Percentiles rank a stretch among this genome's conserved stretches.
Conservation (phyloP, 2,113 vertebrate species). For the Esox niger region DNA sequence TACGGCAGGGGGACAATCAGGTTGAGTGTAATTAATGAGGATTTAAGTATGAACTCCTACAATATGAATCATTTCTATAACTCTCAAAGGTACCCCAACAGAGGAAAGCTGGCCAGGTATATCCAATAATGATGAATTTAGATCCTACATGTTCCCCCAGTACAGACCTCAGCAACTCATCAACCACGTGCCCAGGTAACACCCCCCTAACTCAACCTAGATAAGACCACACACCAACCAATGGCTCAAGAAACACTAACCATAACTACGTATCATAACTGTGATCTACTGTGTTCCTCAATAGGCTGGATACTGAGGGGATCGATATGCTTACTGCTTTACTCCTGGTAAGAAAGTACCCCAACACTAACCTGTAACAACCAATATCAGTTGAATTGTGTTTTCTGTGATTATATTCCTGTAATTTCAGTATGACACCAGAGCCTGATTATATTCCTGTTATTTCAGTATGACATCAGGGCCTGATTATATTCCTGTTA, state of each 20-base stretch:
- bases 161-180: slow-evolving; percentile 85
- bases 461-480: slow-evolving; percentile 84
- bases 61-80: no score
- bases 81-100: slow-evolving; percentile 81
- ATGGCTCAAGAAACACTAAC: slow-evolving; percentile 82
- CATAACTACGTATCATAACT: background rate
- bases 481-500: no score
- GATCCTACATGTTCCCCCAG: slow-evolving; percentile 82
- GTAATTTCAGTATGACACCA: slow-evolving; percentile 83
- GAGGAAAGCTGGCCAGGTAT: slow-evolving; percentile 91
- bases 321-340: slow-evolving; percentile 82
- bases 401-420: background rate
- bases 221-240: slow-evolving; percentile 77
- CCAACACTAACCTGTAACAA: background rate
- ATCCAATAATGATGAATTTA: slow-evolving; percentile 82
- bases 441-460: no score
- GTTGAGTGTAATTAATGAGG: background rate
- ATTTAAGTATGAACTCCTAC: background rate
- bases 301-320: slow-evolving; percentile 89
- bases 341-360: slow-evolving; percentile 78
- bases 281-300: slow-evolving; percentile 3
- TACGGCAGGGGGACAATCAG: background rate
- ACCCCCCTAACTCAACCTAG: background rate
- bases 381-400: background rate
- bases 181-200: slow-evolving; percentile 90